A percentile compares a stretch with the other conserved stretches of the same genome.
Conservation (phyloP, 2,113 vertebrate genomes). For the Hippocampus barbouri region DNA sequence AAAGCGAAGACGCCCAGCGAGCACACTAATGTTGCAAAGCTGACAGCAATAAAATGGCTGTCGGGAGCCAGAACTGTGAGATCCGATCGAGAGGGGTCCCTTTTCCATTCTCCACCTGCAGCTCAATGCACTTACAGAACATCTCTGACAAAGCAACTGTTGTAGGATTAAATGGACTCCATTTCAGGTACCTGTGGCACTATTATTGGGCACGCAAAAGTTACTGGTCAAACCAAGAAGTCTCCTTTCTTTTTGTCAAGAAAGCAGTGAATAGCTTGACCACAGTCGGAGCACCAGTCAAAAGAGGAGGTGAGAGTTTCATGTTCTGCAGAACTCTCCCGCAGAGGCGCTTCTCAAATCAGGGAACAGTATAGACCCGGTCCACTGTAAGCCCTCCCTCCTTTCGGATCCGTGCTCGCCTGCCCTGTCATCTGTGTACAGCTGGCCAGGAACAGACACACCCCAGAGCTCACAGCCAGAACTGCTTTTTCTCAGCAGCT, state of each 20-base stretch:
- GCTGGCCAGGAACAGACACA: conserved; percentile 15
- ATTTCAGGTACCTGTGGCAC: not conserved
- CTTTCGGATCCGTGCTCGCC: not conserved
- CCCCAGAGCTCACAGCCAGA: conserved; percentile 12
- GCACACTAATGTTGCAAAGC: conserved; percentile 32
- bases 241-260: not conserved
- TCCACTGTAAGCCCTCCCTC: conserved; percentile 3
- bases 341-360: not conserved
- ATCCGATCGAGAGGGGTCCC: conserved; percentile 40
- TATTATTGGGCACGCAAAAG: not conserved
- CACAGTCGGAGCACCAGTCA: not conserved
- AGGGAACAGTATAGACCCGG: not conserved
- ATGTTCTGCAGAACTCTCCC: not conserved
- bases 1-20: conserved; percentile 51
- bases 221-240: not conserved
- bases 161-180: not conserved
- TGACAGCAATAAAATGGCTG: conserved; percentile 38
- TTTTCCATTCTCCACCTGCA: conserved; percentile 65
- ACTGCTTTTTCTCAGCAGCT: conserved; percentile 21
- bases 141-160: conserved; percentile 55
- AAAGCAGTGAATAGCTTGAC: not conserved
- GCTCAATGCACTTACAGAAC: conserved; percentile 58
- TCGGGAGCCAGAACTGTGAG: conserved; percentile 13
- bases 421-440: conserved; percentile 1
- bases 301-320: not conserved